Evolutionary conservation across 1,140 invertebrate species (phyloP).

Genomic region (Aphelenchoides avenae): DNA sequence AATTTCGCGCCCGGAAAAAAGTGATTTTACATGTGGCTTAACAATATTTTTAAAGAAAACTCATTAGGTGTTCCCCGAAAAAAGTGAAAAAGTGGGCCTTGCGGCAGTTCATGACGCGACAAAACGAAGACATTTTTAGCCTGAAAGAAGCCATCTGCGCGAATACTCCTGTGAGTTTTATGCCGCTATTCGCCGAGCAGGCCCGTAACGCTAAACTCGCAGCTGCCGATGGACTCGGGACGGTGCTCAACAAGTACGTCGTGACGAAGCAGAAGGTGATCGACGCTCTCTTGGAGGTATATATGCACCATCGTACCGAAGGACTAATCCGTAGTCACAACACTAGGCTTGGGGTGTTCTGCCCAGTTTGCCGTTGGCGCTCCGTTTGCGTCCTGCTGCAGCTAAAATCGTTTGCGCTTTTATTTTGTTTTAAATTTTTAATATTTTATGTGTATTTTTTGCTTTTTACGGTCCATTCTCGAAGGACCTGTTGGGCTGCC

Average conservation of each 20-base stretch:
- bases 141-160: conserved; percentile 43
- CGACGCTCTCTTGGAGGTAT: conserved; percentile 7
- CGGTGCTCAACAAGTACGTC: conserved; percentile 24
- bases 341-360: too few relatives aligned
- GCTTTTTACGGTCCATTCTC: too few relatives aligned
- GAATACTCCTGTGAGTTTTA: conserved; percentile 16
- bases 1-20: too few relatives aligned
- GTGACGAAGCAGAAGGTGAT: conserved; percentile 8
- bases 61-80: neutral
- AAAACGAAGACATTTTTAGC: conserved; percentile 21
- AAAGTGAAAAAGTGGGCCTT: neutral
- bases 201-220: conserved; percentile 23
- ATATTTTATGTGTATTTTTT: too few relatives aligned
- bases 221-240: conserved; percentile 18
- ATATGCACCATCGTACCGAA: too few relatives aligned
- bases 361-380: too few relatives aligned
- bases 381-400: too few relatives aligned
- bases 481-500: neutral
- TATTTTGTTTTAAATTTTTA: too few relatives aligned
- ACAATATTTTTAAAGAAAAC: neutral
- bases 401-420: too few relatives aligned
- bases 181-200: conserved; percentile 41
- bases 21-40: too few relatives aligned
- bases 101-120: neutral
- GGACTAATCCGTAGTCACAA: too few relatives aligned